These are phyloP conservation scores for Ataeniobius toweri DNA, from an alignment of 2,797 vertebrate species.

Conservation along the genomic window DNA sequence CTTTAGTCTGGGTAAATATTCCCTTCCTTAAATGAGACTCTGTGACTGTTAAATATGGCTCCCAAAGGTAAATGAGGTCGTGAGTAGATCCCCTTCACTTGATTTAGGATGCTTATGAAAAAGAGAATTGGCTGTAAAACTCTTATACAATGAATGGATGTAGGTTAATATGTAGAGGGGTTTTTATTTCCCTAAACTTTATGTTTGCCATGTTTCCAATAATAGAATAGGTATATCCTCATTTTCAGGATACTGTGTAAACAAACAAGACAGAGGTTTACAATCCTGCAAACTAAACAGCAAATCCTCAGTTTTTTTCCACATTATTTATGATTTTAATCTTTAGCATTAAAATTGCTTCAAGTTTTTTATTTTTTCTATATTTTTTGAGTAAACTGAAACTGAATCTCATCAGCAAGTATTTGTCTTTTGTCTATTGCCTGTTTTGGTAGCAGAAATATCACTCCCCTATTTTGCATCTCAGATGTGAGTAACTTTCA, in stretches of 20 bases:
- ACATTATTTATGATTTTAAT: neutral
- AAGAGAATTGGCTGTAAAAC: constrained; percentile 56
- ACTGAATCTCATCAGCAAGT: neutral
- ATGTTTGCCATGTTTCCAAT: constrained; percentile 23
- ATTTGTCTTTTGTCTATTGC: neutral
- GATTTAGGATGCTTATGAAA: constrained; percentile 53
- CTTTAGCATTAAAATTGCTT: neutral
- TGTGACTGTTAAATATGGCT: constrained; percentile 8
- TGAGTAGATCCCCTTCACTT: constrained; percentile 26
- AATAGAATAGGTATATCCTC: constrained; percentile 12
- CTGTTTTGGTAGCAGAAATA: neutral
- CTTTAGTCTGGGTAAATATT: neutral
- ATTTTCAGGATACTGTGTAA: constrained; percentile 1
- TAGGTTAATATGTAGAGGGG: neutral
- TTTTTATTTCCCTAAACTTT: constrained; percentile 42
- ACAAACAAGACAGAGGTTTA: constrained; percentile 11
- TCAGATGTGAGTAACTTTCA: constrained; percentile 1
- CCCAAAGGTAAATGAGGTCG: constrained; percentile 6
- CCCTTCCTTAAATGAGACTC: constrained; percentile 6
- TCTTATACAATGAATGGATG: constrained; percentile 14
- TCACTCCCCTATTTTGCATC: neutral
- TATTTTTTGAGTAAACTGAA: neutral
- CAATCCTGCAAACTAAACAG: neutral
- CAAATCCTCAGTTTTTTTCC: neutral
- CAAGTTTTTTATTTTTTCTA: neutral